These are phyloP conservation scores for Trissolcus japonicus DNA, from an alignment of 2,888 invertebrate genomes.

Conservation along the genomic window DNA sequence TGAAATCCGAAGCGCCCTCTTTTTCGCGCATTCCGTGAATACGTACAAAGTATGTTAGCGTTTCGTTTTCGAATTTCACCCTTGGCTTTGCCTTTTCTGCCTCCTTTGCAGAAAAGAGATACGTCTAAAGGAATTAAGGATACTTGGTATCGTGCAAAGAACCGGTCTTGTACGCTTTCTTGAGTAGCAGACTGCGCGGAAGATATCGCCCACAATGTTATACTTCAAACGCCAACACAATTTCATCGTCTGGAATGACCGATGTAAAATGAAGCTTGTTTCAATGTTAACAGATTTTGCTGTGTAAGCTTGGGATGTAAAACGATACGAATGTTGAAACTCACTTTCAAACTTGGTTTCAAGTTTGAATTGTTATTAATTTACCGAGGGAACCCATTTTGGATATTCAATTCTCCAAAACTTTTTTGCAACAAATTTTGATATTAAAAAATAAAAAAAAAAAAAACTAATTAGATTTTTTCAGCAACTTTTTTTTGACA, in stretches of 20 bases:
- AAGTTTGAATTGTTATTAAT: too few species aligned
- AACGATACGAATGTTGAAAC: too few species aligned
- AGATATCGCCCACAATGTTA: constrained; percentile 31
- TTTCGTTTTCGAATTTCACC: constrained; percentile 56
- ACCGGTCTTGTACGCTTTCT: constrained; percentile 49
- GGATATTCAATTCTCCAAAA: too few species aligned
- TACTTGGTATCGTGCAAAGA: constrained; percentile 39
- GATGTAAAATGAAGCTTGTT: neutral
- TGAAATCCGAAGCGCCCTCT: constrained; percentile 59
- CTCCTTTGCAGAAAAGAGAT: constrained; percentile 43
- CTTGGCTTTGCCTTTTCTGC: constrained; percentile 47
- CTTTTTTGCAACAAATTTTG: too few species aligned
- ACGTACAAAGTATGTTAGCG: constrained; percentile 58
- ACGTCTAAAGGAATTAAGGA: constrained; percentile 54
- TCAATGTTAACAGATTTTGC: neutral
- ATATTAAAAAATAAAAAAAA: too few species aligned
- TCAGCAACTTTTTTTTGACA: too few species aligned
- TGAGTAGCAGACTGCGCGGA: constrained; percentile 45
- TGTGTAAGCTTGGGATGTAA: neutral
- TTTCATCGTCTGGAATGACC: neutral
- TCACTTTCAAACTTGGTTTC: too few species aligned
- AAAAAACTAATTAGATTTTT: too few species aligned
- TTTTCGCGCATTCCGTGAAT: constrained; percentile 59
- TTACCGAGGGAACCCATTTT: too few species aligned
- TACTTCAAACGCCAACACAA: constrained; percentile 14